These are phyloP conservation scores for Acronicta alni DNA, from an alignment of 2,888 invertebrate genomes.

Conservation along the genomic window DNA sequence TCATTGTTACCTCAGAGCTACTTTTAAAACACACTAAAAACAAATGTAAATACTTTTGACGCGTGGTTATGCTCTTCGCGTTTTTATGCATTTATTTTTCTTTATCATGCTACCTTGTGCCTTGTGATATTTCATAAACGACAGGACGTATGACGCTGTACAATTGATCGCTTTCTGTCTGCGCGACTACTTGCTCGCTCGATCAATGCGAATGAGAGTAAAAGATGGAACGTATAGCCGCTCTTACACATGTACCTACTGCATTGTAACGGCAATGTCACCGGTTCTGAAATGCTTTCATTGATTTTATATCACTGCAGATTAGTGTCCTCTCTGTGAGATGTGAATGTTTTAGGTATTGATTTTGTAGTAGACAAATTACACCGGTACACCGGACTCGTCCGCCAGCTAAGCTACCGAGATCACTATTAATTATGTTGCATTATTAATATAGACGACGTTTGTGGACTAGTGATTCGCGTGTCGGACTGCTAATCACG, in stretches of 20 bases:
- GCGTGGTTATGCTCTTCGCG: slow-evolving; percentile 17
- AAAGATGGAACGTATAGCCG: background rate
- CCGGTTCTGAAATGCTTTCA: background rate
- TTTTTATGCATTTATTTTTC: slow-evolving; percentile 1
- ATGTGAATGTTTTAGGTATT: no score
- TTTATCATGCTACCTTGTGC: slow-evolving; percentile 3
- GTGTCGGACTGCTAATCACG: no score
- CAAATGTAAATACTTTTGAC: no score
- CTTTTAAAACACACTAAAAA: no score
- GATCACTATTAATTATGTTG: no score
- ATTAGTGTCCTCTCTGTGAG: no score
- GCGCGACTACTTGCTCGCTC: background rate
- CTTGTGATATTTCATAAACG: slow-evolving; percentile 10
- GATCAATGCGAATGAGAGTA: background rate
- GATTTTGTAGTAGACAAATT: no score
- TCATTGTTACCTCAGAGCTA: no score
- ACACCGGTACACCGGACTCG: no score
- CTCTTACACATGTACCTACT: background rate
- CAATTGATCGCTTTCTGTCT: slow-evolving; percentile 4
- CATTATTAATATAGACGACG: no score
- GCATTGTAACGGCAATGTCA: background rate
- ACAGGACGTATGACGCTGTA: background rate
- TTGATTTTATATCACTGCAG: background rate
- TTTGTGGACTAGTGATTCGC: no score
- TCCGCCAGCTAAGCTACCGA: no score